Base-by-base conservation (phyloP, 2,888 invertebrate genomes). In the Esperia sulphurella region DNA sequence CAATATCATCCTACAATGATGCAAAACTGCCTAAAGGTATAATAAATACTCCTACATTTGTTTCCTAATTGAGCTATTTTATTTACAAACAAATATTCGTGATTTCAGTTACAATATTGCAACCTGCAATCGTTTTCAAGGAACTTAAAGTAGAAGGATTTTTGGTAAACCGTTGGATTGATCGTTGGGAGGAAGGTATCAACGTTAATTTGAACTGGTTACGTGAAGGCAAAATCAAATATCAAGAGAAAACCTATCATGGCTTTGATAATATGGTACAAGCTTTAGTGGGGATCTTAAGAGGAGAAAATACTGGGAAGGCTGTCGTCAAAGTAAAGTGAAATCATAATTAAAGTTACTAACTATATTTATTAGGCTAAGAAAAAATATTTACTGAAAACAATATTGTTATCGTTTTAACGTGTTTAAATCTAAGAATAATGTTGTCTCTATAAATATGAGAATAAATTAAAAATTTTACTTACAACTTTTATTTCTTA, bases 251-350 rank as follows among this genome's bases (percentile, higher is more conserved):
- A 41, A 68, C 93, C 1, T 93, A 93, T 1, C 80, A 93, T 51
- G 95, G 95, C 1, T 95, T 95, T 75, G 93, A 94, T 55, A 94
- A 94, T 59, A 93, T 93, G 91, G 93, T 93, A 1, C 87, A 92
- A 43, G 94, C 95, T 33, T 91, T 95, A 52, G 84, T 92, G 46
- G 93, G 91, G 10, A 89, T 95, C 70, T 75, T 91, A 7, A 73
- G 82, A 47, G 95, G 95, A 33, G 91, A 92, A 63, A 95, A 94
- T 74, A 88, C 87, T 21, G 95, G 95, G 44, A 95, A 95, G 86
- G 93, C 93, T 31, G 75, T 95, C 51, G 92, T 95, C 9, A 92
- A 92, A 84, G 91, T 87, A 1, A 91, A 78, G 75, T 45, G 13
- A 41, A 41, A 10, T 41, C 14, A 14, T 6, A 37, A n/a, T n/a